Conservation (phyloP, 2,797 vertebrate species). For the Fringilla coelebs region DNA sequence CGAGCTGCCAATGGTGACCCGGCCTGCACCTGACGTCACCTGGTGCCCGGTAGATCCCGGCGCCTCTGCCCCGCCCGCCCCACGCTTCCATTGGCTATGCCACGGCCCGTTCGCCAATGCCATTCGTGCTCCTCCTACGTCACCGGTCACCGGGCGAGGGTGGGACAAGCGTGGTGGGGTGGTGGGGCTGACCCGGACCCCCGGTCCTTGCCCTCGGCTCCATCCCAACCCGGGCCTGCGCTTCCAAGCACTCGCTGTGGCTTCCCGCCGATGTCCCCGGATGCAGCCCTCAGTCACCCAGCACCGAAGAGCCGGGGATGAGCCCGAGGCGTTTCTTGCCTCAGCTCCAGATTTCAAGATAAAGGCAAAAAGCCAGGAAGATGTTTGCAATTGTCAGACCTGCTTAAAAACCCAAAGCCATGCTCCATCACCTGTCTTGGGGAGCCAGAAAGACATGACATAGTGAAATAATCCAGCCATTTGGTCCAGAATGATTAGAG, state of each 20-base stretch:
- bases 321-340: not conserved
- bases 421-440: not conserved
- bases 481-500: not conserved
- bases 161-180: rapidly evolving
- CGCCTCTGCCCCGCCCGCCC: not conserved
- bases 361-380: not conserved
- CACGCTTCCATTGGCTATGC: not conserved
- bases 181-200: too few relatives aligned
- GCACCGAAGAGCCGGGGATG: too few relatives aligned
- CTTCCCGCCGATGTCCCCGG: rapidly evolving
- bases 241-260: too few relatives aligned
- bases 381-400: not conserved
- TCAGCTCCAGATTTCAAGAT: not conserved
- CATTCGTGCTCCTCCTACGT: rapidly evolving
- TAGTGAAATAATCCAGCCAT: not conserved
- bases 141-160: not conserved
- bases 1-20: rapidly evolving
- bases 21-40: rapidly evolving
- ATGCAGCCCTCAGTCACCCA: not conserved
- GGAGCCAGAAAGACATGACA: not conserved
- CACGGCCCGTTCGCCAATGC: rapidly evolving
- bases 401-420: not conserved
- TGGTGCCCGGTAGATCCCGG: not conserved
- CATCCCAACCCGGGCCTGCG: rapidly evolving
- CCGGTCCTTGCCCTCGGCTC: rapidly evolving